phyloP scores from a whole-genome alignment of 1,140 invertebrate genomes.

The Wiebesia pumilae region DNA sequence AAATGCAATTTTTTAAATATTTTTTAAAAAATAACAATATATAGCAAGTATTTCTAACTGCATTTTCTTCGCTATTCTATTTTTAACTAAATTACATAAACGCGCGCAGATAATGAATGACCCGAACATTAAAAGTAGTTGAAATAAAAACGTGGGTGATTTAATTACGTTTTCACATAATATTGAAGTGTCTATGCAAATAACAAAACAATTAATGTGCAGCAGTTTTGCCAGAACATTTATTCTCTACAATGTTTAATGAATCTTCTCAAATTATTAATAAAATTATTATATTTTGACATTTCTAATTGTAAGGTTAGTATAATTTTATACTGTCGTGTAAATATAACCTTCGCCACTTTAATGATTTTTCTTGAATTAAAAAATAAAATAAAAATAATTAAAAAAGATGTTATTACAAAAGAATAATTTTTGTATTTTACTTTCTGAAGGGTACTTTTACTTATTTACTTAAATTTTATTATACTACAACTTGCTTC shows the following conservation, averaged over 20 bases:
- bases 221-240: not conserved
- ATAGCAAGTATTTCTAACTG: no score
- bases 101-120: not conserved
- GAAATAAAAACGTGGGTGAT: not conserved
- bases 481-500: no score
- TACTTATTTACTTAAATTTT: no score
- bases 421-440: no score
- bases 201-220: not conserved
- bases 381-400: not conserved
- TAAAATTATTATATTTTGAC: not conserved
- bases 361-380: not conserved
- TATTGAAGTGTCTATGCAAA: not conserved
- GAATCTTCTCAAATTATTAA: not conserved
- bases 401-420: not conserved
- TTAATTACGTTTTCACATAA: not conserved
- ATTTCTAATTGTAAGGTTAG: slow-evolving; percentile 29
- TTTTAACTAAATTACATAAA: not conserved
- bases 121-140: not conserved
- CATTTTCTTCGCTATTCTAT: not conserved
- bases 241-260: slow-evolving; percentile 23
- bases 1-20: no score
- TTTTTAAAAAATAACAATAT: no score
- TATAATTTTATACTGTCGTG: not conserved
- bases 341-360: not conserved
- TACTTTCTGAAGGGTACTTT: no score